phyloP scores from a whole-genome alignment of 1,140 invertebrate genomes.

The Protaetia brevitarsis region DNA sequence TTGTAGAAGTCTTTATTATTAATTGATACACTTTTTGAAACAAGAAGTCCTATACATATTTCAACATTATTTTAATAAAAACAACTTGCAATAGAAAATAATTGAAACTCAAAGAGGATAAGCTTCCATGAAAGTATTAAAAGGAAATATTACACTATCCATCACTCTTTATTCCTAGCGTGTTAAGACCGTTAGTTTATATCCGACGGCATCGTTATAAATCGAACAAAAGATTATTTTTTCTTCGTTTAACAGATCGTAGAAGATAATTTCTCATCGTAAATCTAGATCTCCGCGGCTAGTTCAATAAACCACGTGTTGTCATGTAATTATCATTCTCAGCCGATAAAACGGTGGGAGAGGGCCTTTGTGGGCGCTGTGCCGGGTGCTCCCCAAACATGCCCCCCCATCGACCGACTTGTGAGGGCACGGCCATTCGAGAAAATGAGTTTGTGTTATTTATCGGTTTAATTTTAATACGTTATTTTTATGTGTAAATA shows the following conservation, averaged over 20 bases:
- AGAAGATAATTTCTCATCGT: constrained; percentile 25
- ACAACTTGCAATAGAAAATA: no score
- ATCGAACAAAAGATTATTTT: not conserved
- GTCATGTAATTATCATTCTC: constrained; percentile 43
- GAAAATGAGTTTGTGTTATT: constrained; percentile 23
- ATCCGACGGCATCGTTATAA: not conserved
- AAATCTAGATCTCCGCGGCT: constrained; percentile 25
- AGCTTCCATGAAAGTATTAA: not conserved
- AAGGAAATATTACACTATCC: not conserved
- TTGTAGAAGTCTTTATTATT: no score
- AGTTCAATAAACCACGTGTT: constrained; percentile 40
- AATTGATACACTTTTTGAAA: no score
- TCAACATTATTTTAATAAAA: no score
- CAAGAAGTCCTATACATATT: not conserved
- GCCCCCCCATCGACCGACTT: constrained; percentile 30
- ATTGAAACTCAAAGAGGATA: no score
- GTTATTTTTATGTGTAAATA: constrained; percentile 21
- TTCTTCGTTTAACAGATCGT: not conserved
- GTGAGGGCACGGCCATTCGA: constrained; percentile 19
- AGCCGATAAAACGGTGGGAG: constrained; percentile 43
- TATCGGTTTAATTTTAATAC: constrained; percentile 18
- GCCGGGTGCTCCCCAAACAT: constrained; percentile 42
- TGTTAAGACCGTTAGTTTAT: constrained; percentile 1
- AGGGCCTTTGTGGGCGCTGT: constrained; percentile 35
- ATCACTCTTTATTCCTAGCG: not conserved